These are phyloP conservation scores for Lasioglossum calceatum DNA, from an alignment of 2,888 invertebrate genomes.

Conservation along the genomic window DNA sequence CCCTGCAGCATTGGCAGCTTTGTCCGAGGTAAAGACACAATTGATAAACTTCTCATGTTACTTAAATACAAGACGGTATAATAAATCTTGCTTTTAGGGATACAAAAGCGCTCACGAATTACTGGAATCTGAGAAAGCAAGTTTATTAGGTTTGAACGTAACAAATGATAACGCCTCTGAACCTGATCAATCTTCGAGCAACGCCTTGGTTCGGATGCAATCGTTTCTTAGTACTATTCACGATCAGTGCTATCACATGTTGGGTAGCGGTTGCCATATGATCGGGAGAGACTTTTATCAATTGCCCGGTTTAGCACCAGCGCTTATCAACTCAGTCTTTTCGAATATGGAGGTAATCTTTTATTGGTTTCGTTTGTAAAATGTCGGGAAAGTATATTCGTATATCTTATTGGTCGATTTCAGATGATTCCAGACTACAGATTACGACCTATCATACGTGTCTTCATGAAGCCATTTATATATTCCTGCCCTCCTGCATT, in stretches of 20 bases:
- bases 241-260: conserved; percentile 92
- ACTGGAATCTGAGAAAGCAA: conserved; percentile 90
- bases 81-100: conserved; percentile 31
- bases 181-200: conserved; percentile 85
- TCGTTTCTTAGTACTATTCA: conserved; percentile 91
- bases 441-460: conserved; percentile 92
- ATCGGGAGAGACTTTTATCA: conserved; percentile 95
- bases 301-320: conserved; percentile 90
- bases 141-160: conserved; percentile 88
- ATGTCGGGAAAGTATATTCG: background rate
- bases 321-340: conserved; percentile 90
- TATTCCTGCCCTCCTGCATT: conserved; percentile 94
- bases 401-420: conserved; percentile 67
- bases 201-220: conserved; percentile 93
- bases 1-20: conserved; percentile 87
- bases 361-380: background rate
- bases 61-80: background rate
- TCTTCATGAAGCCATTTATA: conserved; percentile 94
- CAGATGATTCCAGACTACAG: conserved; percentile 93
- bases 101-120: conserved; percentile 56
- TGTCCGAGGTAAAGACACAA: conserved; percentile 85
- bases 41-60: background rate
- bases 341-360: conserved; percentile 87
- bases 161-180: conserved; percentile 79
- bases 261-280: conserved; percentile 87